Conservation (phyloP, 2,888 invertebrate species). For the Invenusta paracnida region DNA sequence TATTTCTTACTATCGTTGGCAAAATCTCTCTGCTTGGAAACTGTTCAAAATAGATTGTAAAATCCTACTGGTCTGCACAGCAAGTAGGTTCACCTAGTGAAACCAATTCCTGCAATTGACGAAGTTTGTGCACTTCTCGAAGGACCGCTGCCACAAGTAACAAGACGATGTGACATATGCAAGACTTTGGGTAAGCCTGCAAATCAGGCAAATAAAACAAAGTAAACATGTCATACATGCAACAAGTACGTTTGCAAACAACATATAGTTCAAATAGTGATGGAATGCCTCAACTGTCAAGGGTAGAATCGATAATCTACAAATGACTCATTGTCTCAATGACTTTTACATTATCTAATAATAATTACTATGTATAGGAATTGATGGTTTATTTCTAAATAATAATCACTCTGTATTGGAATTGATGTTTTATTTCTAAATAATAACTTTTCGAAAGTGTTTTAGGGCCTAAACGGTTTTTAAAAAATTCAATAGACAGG, state of each 20-base stretch:
- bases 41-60: not conserved
- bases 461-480: not conserved
- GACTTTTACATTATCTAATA: not conserved
- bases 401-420: not conserved
- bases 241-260: not conserved
- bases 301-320: not conserved
- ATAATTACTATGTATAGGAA: too few relatives aligned
- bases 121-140: not conserved
- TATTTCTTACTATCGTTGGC: not conserved
- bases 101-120: not conserved
- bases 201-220: not conserved
- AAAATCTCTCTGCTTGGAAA: not conserved
- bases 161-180: constrained; percentile 14
- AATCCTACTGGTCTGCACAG: not conserved
- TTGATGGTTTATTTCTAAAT: not conserved
- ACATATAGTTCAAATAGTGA: not conserved
- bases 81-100: not conserved
- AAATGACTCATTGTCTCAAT: not conserved
- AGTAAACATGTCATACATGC: not conserved
- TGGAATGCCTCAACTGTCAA: not conserved
- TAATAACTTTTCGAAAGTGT: not conserved
- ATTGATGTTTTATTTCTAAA: not conserved
- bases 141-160: not conserved
- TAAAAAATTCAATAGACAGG: too few relatives aligned
- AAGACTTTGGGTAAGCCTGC: not conserved